phyloP scores from a whole-genome alignment of 2,113 vertebrate genomes.

The Chunga burmeisteri region DNA sequence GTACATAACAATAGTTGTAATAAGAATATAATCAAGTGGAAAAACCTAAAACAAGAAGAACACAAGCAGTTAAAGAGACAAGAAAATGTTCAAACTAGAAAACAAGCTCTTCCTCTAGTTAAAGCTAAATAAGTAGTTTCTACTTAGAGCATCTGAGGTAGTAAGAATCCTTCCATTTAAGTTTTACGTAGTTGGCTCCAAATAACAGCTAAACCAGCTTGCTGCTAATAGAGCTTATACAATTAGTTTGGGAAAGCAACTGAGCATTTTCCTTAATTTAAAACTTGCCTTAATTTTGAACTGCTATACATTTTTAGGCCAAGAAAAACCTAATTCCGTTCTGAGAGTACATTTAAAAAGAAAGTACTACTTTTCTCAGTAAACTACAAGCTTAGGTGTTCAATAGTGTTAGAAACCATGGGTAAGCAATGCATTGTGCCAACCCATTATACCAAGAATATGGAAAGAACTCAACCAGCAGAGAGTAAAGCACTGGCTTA shows the following conservation, averaged over 20 bases:
- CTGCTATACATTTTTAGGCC: not conserved
- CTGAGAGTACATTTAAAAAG: not conserved
- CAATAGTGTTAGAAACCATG: not conserved
- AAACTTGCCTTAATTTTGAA: not conserved
- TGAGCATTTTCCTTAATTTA: not conserved
- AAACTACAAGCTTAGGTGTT: not conserved
- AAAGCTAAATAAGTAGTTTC: not conserved
- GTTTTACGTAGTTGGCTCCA: not conserved
- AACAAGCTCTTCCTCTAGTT: not conserved
- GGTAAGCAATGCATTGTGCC: not conserved
- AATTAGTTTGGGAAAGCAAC: not conserved
- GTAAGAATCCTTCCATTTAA: not conserved
- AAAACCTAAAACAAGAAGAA: constrained; percentile 82
- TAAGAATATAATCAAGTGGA: constrained; percentile 95
- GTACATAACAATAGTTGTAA: constrained; percentile 96
- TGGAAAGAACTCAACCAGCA: not conserved
- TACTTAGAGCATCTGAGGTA: not conserved
- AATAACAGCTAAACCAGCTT: not conserved
- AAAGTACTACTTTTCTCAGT: not conserved
- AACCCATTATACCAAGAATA: not conserved
- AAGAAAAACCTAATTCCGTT: not conserved
- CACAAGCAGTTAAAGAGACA: not conserved
- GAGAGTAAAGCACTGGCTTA: not conserved
- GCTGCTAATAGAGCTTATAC: not conserved
- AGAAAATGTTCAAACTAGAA: not conserved